Evolutionary conservation across 2,888 invertebrate species (phyloP).

Genomic region (Gonocerus acuteangulatus): DNA sequence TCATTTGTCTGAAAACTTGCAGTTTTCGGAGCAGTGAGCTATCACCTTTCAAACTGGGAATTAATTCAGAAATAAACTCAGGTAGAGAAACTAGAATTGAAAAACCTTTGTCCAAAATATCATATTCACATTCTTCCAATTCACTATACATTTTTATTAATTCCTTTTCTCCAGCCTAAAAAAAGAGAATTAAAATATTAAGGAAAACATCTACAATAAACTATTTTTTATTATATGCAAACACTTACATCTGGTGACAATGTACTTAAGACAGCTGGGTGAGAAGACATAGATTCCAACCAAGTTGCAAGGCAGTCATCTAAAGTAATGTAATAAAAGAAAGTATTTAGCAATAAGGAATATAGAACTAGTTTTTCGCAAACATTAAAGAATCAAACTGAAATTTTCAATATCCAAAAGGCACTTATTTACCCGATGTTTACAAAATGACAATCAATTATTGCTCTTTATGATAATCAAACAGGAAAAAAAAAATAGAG

Average conservation of each 20-base stretch:
- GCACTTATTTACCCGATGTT: too few relatives aligned
- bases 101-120: constrained; percentile 57
- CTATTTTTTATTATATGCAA: background rate
- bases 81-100: constrained; percentile 58
- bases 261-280: constrained; percentile 27
- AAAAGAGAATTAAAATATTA: background rate
- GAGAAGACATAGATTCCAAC: constrained; percentile 29
- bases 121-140: constrained; percentile 50
- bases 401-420: too few relatives aligned
- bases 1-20: constrained; percentile 52
- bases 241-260: constrained; percentile 19
- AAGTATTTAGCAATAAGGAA: too few relatives aligned
- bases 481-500: too few relatives aligned
- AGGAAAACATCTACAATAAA: background rate
- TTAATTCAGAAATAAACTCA: constrained; percentile 51
- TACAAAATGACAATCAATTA: too few relatives aligned
- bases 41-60: constrained; percentile 52
- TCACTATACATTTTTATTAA: constrained; percentile 11
- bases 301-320: constrained; percentile 27
- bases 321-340: background rate
- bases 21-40: constrained; percentile 43
- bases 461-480: too few relatives aligned
- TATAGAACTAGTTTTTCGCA: background rate
- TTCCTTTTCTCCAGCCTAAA: constrained; percentile 12
- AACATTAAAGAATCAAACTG: background rate